Evolutionary conservation across 2,888 invertebrate genomes (phyloP), one percentile per base, ranked within the genome.

Genomic region (Phanerotoma sp.): DNA sequence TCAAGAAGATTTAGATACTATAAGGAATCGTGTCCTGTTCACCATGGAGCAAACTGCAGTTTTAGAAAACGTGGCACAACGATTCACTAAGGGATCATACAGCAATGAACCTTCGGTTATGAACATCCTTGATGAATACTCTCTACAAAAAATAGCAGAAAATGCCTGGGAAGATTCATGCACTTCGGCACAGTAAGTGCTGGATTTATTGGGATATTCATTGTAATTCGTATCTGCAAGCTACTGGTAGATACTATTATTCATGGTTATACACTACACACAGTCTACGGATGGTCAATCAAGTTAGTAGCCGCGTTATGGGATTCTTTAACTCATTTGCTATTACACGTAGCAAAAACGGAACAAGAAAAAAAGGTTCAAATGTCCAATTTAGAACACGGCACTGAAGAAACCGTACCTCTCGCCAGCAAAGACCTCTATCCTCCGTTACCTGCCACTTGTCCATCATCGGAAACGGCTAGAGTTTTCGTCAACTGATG

Each of bases 71-170:
- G 33, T 25, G 2, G 60, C 57, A 0, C 44, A 51, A 3, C 13
- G 7, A 2, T 33, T 54, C 0, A 40, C 47, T 4, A 30, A 4
- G 6, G 35, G 35, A 33, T 0, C 51, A 18, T 1, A 46, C 46
- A 1, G 46, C 30, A 11, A 7, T 51, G 11, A 5, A 25, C 25
- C 35, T 3, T 40, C 51, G 1, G 16, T 62, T 4, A 45, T n/a
- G 2, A 40, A 54, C 13, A 20, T 62, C 2, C 16, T 60, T 11
- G 56, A 63, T 16, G 55, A 62, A 42, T 15, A 48, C 3, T 38
- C 58, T 1, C 20, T 60, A 3, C 25, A 58, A 1, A 38, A 53
- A 18, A 50, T 63, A 4, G 54, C 59, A 3, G 45, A 58, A 13
- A 20, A 16, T 5, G 30, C 59, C 1, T 40, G 45, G 7, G 16